These are phyloP conservation scores for Gonioctena quinquepunctata DNA, from an alignment of 1,140 invertebrate genomes.

Conservation along the genomic window DNA sequence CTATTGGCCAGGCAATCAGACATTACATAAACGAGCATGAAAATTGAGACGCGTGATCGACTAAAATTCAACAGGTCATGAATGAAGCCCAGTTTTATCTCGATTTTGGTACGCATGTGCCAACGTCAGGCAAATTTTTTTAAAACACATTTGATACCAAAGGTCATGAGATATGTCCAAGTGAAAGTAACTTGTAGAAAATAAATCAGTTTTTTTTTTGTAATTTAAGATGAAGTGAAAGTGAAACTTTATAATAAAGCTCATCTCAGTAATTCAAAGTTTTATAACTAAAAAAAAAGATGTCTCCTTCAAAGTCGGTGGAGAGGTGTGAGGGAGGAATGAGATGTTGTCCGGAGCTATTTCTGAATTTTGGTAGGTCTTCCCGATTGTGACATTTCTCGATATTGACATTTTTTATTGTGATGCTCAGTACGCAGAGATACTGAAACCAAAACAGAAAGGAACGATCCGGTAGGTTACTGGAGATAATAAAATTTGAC, in stretches of 20 bases:
- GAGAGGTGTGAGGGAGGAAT: constrained; percentile 20
- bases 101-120: constrained; percentile 15
- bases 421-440: no score
- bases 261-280: constrained; percentile 10
- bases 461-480: no score
- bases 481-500: no score
- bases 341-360: constrained; percentile 15
- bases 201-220: no score
- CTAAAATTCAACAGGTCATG: neutral
- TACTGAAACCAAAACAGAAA: no score
- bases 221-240: no score
- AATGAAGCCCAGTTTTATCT: constrained; percentile 6
- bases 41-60: neutral
- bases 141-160: no score
- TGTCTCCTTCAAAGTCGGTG: neutral
- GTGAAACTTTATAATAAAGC: constrained; percentile 10
- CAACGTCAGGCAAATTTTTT: no score
- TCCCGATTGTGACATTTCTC: no score
- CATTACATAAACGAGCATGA: constrained; percentile 12
- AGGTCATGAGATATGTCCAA: no score
- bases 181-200: no score
- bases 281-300: constrained; percentile 18
- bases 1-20: constrained; percentile 1
- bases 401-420: no score
- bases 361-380: constrained; percentile 17